phyloP scores from a whole-genome alignment of 2,797 vertebrate species.

The Amazona finschi region DNA sequence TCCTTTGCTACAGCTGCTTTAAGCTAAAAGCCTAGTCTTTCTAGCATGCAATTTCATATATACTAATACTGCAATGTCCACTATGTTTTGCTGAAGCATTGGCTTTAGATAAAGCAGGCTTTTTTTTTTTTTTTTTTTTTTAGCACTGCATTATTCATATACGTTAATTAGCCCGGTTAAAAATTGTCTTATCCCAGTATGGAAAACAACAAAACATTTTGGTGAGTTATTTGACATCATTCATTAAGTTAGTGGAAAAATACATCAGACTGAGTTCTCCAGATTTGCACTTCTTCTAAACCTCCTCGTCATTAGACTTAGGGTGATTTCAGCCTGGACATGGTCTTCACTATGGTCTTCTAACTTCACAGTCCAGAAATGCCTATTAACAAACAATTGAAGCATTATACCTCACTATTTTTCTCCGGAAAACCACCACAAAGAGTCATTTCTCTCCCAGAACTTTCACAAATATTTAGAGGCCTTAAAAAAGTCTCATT shows the following conservation, averaged over 20 bases:
- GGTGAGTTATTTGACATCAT: neutral
- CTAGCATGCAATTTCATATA: neutral
- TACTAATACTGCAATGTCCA: neutral
- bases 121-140: neutral
- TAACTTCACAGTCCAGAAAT: neutral
- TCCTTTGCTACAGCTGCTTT: neutral
- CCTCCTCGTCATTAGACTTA: neutral
- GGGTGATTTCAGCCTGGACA: neutral
- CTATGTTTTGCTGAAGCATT: neutral
- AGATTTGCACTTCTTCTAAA: neutral
- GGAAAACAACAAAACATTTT: neutral
- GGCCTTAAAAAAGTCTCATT: neutral
- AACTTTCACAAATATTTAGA: neutral
- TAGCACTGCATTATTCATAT: neutral
- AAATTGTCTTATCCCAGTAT: neutral
- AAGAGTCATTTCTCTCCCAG: neutral
- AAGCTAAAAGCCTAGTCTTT: neutral
- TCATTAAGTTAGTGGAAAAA: neutral
- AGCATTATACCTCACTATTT: neutral
- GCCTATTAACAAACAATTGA: neutral
- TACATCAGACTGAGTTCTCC: neutral
- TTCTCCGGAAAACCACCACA: neutral
- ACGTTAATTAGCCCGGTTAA: neutral
- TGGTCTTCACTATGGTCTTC: neutral
- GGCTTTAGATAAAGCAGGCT: neutral